These are phyloP conservation scores for Ptilodon capucinus DNA, from an alignment of 2,888 invertebrate genomes.

Conservation along the genomic window DNA sequence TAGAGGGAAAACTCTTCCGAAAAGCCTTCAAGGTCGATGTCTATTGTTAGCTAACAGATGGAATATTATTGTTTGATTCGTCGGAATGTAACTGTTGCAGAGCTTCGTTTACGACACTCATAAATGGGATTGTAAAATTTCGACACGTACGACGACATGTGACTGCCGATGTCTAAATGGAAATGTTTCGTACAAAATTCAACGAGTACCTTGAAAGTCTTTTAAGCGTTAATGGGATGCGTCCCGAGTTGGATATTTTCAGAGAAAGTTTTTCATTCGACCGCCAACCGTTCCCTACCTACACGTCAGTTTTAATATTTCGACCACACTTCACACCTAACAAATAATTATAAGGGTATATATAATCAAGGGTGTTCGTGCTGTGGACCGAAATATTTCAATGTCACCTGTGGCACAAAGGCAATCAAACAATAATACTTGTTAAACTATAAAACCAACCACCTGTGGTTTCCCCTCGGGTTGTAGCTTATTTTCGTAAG, in stretches of 20 bases:
- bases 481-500: conserved; percentile 31
- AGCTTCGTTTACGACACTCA: conserved; percentile 32
- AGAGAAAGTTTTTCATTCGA: conserved; percentile 32
- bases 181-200: conserved; percentile 25
- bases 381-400: conserved; percentile 6
- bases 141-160: conserved; percentile 4
- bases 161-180: conserved; percentile 11
- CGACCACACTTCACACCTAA: conserved; percentile 13
- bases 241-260: conserved; percentile 35
- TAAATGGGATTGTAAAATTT: conserved; percentile 31
- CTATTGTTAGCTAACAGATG: conserved; percentile 76
- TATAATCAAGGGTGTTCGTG: neutral
- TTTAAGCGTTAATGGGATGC: conserved; percentile 39
- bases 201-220: conserved; percentile 32
- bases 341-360: conserved; percentile 14
- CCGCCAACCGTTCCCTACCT: conserved; percentile 8
- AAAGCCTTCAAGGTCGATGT: conserved; percentile 76
- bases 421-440: conserved; percentile 22
- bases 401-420: conserved; percentile 18
- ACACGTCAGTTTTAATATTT: conserved; percentile 34
- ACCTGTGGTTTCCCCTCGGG: conserved; percentile 41
- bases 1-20: conserved; percentile 71
- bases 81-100: conserved; percentile 47
- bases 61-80: conserved; percentile 59
- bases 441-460: conserved; percentile 39